A percentile compares a stretch with the other conserved stretches of the same genome.
These are phyloP conservation scores for Cancer borealis DNA, from an alignment of 2,888 invertebrate species.

Conservation along the genomic window DNA sequence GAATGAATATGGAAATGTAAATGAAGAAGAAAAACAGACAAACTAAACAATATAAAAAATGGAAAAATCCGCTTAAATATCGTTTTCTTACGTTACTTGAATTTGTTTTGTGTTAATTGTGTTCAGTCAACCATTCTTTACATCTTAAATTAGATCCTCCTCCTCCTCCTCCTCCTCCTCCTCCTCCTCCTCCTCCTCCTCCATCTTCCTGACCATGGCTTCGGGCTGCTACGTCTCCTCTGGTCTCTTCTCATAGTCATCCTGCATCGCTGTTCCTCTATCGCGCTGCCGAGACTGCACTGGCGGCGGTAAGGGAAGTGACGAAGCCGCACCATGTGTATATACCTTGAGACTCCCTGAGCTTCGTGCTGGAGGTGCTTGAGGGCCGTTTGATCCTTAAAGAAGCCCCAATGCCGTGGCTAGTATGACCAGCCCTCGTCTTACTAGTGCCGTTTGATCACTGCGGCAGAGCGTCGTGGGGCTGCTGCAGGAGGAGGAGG, in stretches of 20 bases:
- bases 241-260: not conserved
- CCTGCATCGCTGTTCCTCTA: not conserved
- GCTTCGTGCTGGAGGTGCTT: not conserved
- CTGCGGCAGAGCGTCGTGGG: not conserved
- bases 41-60: not conserved
- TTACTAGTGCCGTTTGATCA: not conserved
- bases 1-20: not conserved
- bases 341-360: not conserved
- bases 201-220: not conserved
- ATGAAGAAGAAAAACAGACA: not conserved
- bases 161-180: not conserved
- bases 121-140: not conserved
- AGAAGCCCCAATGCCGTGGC: not conserved
- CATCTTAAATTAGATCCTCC: not conserved
- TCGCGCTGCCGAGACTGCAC: not conserved
- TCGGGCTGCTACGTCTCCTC: not conserved
- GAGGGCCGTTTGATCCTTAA: not conserved
- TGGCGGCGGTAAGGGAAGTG: not conserved
- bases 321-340: not conserved
- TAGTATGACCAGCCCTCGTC: not conserved
- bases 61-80: not conserved
- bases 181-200: not conserved
- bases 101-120: not conserved
- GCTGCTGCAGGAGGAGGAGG: not conserved
- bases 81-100: not conserved